A percentile compares a stretch with the other conserved stretches of the same genome.
These are phyloP conservation scores for Hippotragus niger DNA, from an alignment of 2,113 vertebrate species.

Conservation along the genomic window DNA sequence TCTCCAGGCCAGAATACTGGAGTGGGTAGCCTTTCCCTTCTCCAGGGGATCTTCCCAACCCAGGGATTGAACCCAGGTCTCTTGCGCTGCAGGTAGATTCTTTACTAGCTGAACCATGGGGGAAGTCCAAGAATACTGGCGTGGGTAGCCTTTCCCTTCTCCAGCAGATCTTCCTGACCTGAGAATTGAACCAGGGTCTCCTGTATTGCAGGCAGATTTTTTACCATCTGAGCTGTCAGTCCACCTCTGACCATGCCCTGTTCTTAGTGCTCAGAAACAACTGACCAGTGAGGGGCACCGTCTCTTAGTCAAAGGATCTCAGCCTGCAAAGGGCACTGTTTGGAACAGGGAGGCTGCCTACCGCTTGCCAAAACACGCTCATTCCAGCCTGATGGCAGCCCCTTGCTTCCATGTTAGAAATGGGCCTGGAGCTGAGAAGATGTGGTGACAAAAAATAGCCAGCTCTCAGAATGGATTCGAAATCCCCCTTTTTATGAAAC, in stretches of 20 bases:
- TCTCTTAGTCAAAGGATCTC: neutral
- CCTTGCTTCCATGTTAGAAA: neutral
- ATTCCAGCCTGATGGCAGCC: too few relatives aligned
- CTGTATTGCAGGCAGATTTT: neutral
- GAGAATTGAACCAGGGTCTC: neutral
- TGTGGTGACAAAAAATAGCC: neutral
- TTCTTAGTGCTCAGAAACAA: rapidly evolving
- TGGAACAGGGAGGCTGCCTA: too few relatives aligned
- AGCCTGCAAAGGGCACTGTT: neutral
- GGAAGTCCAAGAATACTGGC: neutral
- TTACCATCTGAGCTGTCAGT: neutral
- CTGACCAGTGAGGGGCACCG: rapidly evolving
- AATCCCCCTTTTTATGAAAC: neutral
- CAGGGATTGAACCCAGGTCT: neutral
- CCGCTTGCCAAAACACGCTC: rapidly evolving
- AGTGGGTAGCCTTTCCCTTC: neutral
- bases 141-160: neutral
- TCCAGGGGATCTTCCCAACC: neutral
- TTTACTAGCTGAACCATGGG: rapidly evolving
- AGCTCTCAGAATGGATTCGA: neutral
- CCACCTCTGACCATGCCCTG: too few relatives aligned
- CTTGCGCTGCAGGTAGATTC: neutral
- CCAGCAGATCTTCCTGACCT: neutral
- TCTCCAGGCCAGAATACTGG: neutral
- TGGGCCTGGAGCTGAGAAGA: neutral